Conservation (phyloP, 2,888 invertebrate genomes). For the Mylabris sibirica region DNA sequence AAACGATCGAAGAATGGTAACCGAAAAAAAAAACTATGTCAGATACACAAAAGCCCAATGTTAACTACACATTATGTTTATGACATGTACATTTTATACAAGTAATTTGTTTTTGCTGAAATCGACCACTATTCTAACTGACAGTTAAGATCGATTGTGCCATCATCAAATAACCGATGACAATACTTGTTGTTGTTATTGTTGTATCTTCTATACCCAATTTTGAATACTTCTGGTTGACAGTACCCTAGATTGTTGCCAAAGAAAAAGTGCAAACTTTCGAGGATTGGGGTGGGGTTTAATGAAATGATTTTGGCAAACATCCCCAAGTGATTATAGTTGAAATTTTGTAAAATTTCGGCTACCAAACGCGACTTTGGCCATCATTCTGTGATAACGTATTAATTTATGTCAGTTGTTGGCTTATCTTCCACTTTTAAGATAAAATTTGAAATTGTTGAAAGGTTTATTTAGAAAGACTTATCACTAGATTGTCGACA, state of each 20-base stretch:
- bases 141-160: slow-evolving; percentile 54
- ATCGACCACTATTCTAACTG: slow-evolving; percentile 38
- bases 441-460: not conserved
- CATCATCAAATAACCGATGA: slow-evolving; percentile 38
- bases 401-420: too few species aligned
- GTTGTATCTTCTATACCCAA: not conserved
- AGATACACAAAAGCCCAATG: slow-evolving; percentile 41
- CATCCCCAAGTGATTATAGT: not conserved
- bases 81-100: slow-evolving; percentile 52
- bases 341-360: not conserved
- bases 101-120: slow-evolving; percentile 53
- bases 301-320: slow-evolving; percentile 6
- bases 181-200: slow-evolving; percentile 22
- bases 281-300: not conserved
- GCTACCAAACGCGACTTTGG: not conserved
- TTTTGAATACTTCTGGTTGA: slow-evolving; percentile 5
- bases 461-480: not conserved
- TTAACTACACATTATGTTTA: slow-evolving; percentile 50
- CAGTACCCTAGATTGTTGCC: not conserved
- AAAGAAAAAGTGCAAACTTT: not conserved
- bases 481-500: not conserved
- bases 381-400: not conserved
- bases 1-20: not conserved
- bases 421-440: not conserved
- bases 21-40: slow-evolving; percentile 33